Conservation (phyloP, 2,797 vertebrate species). For the Sarcoramphus papa region DNA sequence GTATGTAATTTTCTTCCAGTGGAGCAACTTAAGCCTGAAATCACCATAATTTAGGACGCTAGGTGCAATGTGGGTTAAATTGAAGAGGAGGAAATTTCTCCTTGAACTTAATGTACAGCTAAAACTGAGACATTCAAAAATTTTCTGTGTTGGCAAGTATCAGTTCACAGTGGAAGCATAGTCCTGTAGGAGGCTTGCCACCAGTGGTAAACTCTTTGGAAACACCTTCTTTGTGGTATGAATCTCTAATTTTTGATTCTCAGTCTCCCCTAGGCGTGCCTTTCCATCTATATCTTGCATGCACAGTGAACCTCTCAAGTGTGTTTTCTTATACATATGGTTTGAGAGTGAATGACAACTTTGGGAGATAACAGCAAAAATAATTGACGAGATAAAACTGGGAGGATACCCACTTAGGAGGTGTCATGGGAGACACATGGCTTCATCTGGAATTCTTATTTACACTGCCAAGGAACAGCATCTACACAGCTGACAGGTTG, state of each 20-base stretch:
- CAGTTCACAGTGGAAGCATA: not conserved
- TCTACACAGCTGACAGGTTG: not conserved
- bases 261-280: not conserved
- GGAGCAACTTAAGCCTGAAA: not conserved
- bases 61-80: not conserved
- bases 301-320: not conserved
- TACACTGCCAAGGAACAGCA: not conserved
- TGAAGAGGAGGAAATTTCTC: not conserved
- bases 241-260: not conserved
- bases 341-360: constrained; percentile 1
- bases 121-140: not conserved
- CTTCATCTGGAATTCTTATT: constrained; percentile 27
- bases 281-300: not conserved
- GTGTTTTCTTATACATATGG: not conserved
- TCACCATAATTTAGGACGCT: not conserved
- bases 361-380: constrained; percentile 5
- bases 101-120: not conserved
- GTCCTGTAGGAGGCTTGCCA: not conserved
- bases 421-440: not conserved
- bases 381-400: not conserved
- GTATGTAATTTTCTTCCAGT: not conserved
- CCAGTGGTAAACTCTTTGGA: not conserved
- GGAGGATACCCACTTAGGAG: not conserved
- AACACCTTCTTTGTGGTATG: not conserved
- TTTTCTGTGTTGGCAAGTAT: not conserved